Conservation (phyloP, 2,888 invertebrate species). For the Drosophila kuntzei region DNA sequence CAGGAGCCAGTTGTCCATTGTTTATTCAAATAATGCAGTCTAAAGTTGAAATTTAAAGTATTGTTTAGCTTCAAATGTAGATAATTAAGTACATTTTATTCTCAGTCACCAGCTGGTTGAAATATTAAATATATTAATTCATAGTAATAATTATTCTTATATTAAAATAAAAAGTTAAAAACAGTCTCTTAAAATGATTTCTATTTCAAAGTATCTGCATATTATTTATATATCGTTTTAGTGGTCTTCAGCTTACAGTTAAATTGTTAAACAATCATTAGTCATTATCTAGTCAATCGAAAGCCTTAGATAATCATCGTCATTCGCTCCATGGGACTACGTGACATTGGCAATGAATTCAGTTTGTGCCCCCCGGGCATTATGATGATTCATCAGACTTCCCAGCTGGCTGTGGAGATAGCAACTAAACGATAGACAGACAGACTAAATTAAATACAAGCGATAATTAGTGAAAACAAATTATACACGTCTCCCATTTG, state of each 20-base stretch:
- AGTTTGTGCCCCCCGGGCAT: constrained; percentile 22
- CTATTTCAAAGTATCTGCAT: background rate
- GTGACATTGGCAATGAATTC: constrained; percentile 55
- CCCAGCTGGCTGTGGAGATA: constrained; percentile 25
- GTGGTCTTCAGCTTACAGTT: constrained; percentile 3
- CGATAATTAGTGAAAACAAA: constrained; percentile 15
- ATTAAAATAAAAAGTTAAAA: background rate
- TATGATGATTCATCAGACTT: constrained; percentile 39
- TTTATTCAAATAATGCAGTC: constrained; percentile 11
- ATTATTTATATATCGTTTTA: too few relatives aligned
- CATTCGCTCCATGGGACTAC: constrained; percentile 38
- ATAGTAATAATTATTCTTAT: background rate
- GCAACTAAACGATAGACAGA: constrained; percentile 35
- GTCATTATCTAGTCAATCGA: constrained; percentile 31
- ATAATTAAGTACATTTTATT: constrained; percentile 31
- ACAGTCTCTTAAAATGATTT: constrained; percentile 1
- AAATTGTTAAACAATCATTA: constrained; percentile 27
- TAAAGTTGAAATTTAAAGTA: constrained; percentile 1
- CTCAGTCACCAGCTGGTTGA: constrained; percentile 8
- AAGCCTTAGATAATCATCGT: constrained; percentile 25
- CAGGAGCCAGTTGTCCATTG: constrained; percentile 17
- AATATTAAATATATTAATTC: too few relatives aligned
- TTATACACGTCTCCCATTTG: constrained; percentile 4
- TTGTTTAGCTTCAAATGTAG: constrained; percentile 10
- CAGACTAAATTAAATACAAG: constrained; percentile 33